Percentiles rank a stretch among this genome's conserved stretches.
phyloP scores from a whole-genome alignment of 2,888 invertebrate species.

The Deilephila porcellus region DNA sequence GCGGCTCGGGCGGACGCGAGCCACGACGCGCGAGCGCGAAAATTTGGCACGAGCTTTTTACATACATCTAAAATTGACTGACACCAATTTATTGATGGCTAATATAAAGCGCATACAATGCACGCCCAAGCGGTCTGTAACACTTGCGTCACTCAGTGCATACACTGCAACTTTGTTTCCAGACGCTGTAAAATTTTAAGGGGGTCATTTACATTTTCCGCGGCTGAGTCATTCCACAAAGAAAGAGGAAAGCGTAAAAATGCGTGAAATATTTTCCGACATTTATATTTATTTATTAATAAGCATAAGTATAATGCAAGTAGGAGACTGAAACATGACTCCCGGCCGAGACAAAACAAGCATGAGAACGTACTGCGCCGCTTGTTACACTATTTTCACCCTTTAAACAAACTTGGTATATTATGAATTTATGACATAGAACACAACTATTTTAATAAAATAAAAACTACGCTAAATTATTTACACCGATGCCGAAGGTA shows the following conservation, averaged over 20 bases:
- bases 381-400: neutral
- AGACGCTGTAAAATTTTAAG: neutral
- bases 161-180: conserved; percentile 1
- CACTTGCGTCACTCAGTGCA: conserved; percentile 42
- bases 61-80: conserved; percentile 65
- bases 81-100: conserved; percentile 55
- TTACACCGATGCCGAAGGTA: too few species aligned
- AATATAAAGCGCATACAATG: conserved; percentile 44
- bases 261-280: neutral
- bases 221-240: neutral
- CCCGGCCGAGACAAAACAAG: neutral
- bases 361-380: neutral
- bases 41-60: conserved; percentile 71
- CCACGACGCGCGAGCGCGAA: conserved; percentile 50
- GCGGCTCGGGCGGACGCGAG: conserved; percentile 51
- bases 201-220: neutral
- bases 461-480: too few species aligned
- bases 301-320: neutral
- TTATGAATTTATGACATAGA: neutral
- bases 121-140: conserved; percentile 32
- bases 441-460: neutral
- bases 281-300: neutral
- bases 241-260: neutral
- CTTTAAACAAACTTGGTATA: neutral
- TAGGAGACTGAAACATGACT: neutral